Evolutionary conservation across 1,140 invertebrate genomes (phyloP), one percentile per base, ranked within the genome.

Genomic region (Sarcophaga peregrina): DNA sequence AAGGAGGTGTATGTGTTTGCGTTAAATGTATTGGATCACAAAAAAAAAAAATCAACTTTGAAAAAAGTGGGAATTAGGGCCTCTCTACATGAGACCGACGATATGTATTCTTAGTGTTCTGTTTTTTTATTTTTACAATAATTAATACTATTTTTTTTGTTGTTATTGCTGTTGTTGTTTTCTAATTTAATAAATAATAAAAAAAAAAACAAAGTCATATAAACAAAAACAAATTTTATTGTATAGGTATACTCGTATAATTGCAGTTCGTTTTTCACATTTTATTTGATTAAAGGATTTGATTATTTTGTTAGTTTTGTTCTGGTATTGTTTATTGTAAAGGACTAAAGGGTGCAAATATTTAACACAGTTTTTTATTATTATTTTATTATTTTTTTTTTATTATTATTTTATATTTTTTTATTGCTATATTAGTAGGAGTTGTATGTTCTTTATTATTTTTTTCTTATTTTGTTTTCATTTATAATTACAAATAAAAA

Each of bases 281-380:
- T 68, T 58, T 58, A n/a, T 58, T 68, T 68, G 25, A 68, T 68
- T 68, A 20, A 68, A 68, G 62, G 62, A 68, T 68, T 68, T 68
- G 62, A 68, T 68, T 68, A 20, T 25, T n/a, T 17, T 8, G 17
- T 68, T 68, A 58, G 54, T 58, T 58, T 58, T 6, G 5, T 58
- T 6, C 1, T 15, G 13, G 11, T 6, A 3, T 37, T 37, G 25
- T 37, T 37, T 37, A 37, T 37, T 37, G 25, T 37, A 37, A 37
- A 37, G 54, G 11, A n/a, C 54, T 37, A 37, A 37, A 37, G 25
- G 54, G 54, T 6, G 15, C n/a, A 25, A 25, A 8, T 68, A 2
- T 68, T 68, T 68, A 68, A 68, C 62, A 68, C 62, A 68, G 62
- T 68, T 68, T 68, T 68, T 20, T 25, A 17, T 20, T 17, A 62